Evolutionary conservation across 2,113 vertebrate species (phyloP).

Genomic region (Carettochelys insculpta): DNA sequence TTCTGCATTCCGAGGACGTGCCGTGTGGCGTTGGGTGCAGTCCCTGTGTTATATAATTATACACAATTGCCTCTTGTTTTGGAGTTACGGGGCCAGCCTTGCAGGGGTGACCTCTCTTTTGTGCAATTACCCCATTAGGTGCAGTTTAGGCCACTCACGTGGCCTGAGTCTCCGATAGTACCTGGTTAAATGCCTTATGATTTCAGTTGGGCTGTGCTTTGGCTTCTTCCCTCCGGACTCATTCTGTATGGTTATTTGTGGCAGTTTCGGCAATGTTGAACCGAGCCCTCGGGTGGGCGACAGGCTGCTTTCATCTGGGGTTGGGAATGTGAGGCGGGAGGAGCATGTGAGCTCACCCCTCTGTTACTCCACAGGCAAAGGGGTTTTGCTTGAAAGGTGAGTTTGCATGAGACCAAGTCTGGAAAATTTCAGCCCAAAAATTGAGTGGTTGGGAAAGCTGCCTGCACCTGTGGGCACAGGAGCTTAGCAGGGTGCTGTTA

Average conservation of each 20-base stretch:
- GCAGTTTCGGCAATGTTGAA: too few relatives aligned
- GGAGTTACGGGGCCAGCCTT: rapidly evolving
- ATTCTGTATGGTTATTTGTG: not conserved
- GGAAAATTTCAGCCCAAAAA: not conserved
- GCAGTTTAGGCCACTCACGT: rapidly evolving
- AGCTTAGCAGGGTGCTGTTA: too few relatives aligned
- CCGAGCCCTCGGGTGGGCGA: not conserved
- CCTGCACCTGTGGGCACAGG: not conserved
- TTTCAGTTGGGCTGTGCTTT: not conserved
- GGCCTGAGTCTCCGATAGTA: rapidly evolving
- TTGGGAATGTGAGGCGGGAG: too few relatives aligned
- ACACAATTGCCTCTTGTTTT: not conserved
- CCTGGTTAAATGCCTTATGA: not conserved
- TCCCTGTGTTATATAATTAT: not conserved
- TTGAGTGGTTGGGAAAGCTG: not conserved
- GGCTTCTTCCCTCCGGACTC: not conserved
- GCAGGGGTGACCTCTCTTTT: not conserved
- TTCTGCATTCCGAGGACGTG: not conserved
- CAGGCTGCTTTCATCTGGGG: too few relatives aligned
- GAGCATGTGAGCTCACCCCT: not conserved
- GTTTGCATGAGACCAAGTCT: too few relatives aligned
- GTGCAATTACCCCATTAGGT: not conserved
- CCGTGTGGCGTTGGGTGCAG: too few relatives aligned
- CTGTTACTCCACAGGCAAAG: not conserved
- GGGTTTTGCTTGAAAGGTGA: too few relatives aligned